Evolutionary conservation across 2,113 vertebrate genomes (phyloP), one percentile per base, ranked within the genome.

Genomic region (Cryptomyrus ogoouensis): DNA sequence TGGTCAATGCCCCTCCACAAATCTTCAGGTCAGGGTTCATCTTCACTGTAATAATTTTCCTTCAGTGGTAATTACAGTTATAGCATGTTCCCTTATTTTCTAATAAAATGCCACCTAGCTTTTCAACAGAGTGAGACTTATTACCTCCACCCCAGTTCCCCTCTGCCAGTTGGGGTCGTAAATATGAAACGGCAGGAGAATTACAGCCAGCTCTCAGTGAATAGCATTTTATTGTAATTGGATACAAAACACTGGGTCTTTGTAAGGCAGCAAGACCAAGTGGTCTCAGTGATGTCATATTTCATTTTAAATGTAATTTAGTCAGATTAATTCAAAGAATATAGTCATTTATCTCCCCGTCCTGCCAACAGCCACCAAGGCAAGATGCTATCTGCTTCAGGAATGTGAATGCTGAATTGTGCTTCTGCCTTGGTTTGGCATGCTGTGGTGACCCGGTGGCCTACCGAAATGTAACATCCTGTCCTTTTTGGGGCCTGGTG

Each of bases 171-270:
- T 80, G 31, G 31, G 74, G 74, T 80, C 74, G 74, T 80, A 80
- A 80, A 80, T 80, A 80, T 80, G 74, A 80, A 80, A 7, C 15
- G 15, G 74, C 74, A 39, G 74, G 74, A 80, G 74, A 80, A 80
- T 80, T 80, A 42, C 74, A 80, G 17, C 74, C 35, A 80, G 74
- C 74, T 80, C 74, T 80, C 13, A 80, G 31, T 80, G 74, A 80
- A 80, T 80, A 21, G 74, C 39, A 39, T 80, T 80, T 80, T 80
- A 80, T 80, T 80, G 35, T 80, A 80, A 80, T 80, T 80, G 74
- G 74, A 35, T 80, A 39, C 17, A 80, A 39, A 80, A 80, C 74
- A 80, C 74, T 80, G 74, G 74, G 74, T 80, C 74, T 80, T 27
- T 80, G 74, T 80, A 80, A 80, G 74, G 74, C 35, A 80, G 35